Base-by-base conservation (phyloP, 1,140 invertebrate species). In the Drosophila novamexicana region DNA sequence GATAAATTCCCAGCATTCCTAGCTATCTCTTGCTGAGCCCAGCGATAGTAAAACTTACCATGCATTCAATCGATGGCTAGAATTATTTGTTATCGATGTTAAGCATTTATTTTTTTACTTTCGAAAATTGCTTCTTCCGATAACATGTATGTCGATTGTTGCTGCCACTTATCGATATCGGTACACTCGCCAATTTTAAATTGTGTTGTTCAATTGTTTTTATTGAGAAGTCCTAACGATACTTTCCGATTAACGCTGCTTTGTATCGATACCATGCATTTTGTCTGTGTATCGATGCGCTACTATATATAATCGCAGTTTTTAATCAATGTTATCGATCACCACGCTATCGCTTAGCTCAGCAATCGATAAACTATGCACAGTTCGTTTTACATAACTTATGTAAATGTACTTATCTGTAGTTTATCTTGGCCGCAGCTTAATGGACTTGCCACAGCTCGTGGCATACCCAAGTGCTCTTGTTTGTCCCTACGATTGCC, bases 311-410 rank as follows among this genome's bases (percentile, higher is more conserved):
- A 29, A 29, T 29, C 22, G 22, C 22, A 29, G 22, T 29, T 29
- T 29, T 29, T 29, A 29, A 5, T 5, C 18, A 5, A 22, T 42
- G 42, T 53, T 78, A 63, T 78, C 76, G 68, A 66, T 62, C 9
- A 8, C 0, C 9, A 37, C 14, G 40, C 42, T 63, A 68, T 77
- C 65, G 76, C 74, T 39, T 12, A 14, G 59, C 64, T 73, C 57
- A 54, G 65, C 75, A 74, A 83, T 79, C 70, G 75, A 74, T 69
- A 53, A 45, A 47, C 34, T 12, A 44, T 57, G 39, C 54, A 67
- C 63, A 52, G n/a, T 64, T 50, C 39, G 49, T 53, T 37, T 16
- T 18, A 53, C 44, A 45, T 45, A 44, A 7, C 7, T 49, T 37
- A 44, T 16, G 39, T 62, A 8, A 12, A 44, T 49, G 44, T 16